A percentile compares a stretch with the other conserved stretches of the same genome.
Evolutionary conservation across 2,888 invertebrate genomes (phyloP).

Genomic region (Acholoe squamosa): DNA sequence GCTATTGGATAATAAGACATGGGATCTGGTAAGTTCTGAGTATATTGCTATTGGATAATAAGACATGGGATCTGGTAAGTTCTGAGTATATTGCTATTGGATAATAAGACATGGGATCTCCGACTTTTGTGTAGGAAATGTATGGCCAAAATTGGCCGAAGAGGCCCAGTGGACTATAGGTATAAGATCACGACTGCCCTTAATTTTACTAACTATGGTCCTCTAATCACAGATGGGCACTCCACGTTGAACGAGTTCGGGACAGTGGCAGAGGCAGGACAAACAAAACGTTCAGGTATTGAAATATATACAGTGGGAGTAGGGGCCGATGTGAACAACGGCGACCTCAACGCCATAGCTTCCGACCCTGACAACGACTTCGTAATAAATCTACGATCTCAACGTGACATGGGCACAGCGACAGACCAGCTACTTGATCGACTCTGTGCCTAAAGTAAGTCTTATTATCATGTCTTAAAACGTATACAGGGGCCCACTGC

Average conservation of each 20-base stretch:
- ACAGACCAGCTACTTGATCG: constrained; percentile 19
- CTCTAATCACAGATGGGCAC: constrained; percentile 65
- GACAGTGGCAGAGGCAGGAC: background rate
- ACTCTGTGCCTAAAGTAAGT: constrained; percentile 49
- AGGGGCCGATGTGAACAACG: constrained; percentile 21
- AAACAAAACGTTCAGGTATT: constrained; percentile 18
- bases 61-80: too few relatives aligned
- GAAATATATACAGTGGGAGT: background rate
- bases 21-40: too few relatives aligned
- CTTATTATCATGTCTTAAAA: background rate
- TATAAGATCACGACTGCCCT: too few relatives aligned
- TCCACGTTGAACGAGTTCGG: constrained; percentile 68
- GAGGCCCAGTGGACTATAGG: too few relatives aligned
- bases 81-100: too few relatives aligned
- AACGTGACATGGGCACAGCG: background rate
- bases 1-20: too few relatives aligned
- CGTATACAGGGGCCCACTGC: background rate
- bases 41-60: too few relatives aligned
- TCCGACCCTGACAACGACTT: constrained; percentile 51
- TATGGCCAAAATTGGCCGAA: too few relatives aligned
- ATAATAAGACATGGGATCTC: too few relatives aligned
- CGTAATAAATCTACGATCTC: constrained; percentile 11
- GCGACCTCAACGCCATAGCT: constrained; percentile 25
- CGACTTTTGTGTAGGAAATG: too few relatives aligned
- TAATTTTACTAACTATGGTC: too few relatives aligned